These are phyloP conservation scores for Nasonia giraulti DNA, from an alignment of 1,140 invertebrate genomes.

Conservation along the genomic window DNA sequence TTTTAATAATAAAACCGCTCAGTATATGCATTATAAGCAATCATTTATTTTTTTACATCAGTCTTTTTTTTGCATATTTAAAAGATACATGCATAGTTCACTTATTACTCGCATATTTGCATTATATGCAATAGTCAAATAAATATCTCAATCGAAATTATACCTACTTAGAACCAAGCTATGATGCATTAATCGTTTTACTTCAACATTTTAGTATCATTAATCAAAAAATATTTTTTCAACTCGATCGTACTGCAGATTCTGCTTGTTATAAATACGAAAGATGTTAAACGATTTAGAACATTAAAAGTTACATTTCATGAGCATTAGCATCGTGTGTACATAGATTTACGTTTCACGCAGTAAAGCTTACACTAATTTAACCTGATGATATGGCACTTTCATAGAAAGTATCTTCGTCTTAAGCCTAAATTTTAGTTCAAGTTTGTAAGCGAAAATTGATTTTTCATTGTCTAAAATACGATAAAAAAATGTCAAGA, in stretches of 20 bases:
- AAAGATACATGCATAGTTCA: neutral
- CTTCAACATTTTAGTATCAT: neutral
- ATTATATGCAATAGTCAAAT: neutral
- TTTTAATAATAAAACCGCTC: too few species aligned
- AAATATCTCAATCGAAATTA: neutral
- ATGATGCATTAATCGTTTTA: neutral
- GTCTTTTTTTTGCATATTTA: neutral
- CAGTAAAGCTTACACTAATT: neutral
- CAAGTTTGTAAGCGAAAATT: neutral
- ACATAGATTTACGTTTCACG: neutral
- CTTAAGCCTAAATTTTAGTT: neutral
- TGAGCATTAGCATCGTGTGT: neutral
- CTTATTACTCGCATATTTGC: neutral
- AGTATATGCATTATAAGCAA: neutral
- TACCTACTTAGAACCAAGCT: neutral
- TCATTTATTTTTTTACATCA: neutral
- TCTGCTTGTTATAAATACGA: neutral
- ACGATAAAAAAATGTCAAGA: neutral
- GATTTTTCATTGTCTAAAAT: neutral
- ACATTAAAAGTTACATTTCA: neutral
- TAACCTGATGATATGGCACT: neutral
- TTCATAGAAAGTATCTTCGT: neutral
- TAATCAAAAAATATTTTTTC: too few species aligned
- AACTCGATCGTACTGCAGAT: too few species aligned
- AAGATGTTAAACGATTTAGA: neutral